Evolutionary conservation across 2,888 invertebrate species (phyloP).

Genomic region (Elgonia sp.): DNA sequence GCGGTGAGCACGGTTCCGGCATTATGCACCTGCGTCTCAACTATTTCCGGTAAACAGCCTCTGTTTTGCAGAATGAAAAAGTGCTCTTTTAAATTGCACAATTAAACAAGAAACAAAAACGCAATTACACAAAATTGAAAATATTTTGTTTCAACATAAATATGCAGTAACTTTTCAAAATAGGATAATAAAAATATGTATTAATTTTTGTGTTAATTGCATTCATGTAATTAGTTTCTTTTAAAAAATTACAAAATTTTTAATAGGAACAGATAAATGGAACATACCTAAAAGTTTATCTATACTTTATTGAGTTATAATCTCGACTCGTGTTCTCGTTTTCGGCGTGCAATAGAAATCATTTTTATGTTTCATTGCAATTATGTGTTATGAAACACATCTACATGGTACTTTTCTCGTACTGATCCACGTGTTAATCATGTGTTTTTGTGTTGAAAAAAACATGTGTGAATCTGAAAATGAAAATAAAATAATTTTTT

Average conservation of each 20-base stretch:
- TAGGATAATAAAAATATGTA: no score
- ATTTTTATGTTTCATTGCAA: slow-evolving; percentile 32
- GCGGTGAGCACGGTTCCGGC: slow-evolving; percentile 74
- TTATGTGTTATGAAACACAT: slow-evolving; percentile 8
- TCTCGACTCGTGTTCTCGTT: no score
- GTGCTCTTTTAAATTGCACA: slow-evolving; percentile 54
- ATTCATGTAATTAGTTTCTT: no score
- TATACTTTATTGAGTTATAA: no score
- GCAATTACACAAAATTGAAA: background rate
- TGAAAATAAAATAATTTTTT: no score
- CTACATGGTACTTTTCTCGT: background rate
- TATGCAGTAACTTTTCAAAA: no score
- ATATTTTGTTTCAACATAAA: background rate
- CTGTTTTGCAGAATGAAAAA: slow-evolving; percentile 72
- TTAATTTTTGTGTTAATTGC: no score
- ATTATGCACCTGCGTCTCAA: slow-evolving; percentile 75
- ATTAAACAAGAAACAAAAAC: slow-evolving; percentile 14
- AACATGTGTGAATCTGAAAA: background rate
- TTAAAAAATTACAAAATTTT: no score
- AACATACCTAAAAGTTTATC: no score
- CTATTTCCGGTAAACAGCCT: slow-evolving; percentile 71
- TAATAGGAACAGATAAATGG: no score
- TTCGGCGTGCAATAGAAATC: no score
- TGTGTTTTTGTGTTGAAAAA: background rate
- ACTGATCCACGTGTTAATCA: slow-evolving; percentile 33